Evolutionary conservation across 2,113 vertebrate species (phyloP), one percentile per base, ranked within the genome.

Genomic region (Noctilio leporinus): DNA sequence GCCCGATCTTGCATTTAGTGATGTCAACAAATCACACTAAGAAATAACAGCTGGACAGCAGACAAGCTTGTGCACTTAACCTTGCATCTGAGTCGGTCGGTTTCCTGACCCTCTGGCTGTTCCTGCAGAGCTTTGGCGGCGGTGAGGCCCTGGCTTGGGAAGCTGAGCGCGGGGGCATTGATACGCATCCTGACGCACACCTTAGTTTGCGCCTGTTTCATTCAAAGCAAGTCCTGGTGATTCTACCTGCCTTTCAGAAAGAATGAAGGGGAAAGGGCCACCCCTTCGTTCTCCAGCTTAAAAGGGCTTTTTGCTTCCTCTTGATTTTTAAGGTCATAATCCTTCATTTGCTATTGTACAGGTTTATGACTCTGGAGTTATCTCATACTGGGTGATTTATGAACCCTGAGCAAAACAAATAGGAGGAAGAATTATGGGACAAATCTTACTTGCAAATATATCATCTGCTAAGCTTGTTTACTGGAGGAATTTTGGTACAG

Each of bases 1-100:
- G 97, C 95, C 97, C 97, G 57, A 96, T 97, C 91, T 82, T 96
- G 95, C 97, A 96, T 97, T 95, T 97, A 73, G 91, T 95, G 89
- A 92, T 98, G 95, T 97, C 95, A 96, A 85, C 95, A 97, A 97
- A 96, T 97, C 94, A 93, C 84, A 77, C 40, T 28, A 87, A 90
- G 96, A 96, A 96, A 95, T 90, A 96, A 85, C 93, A 96, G 45
- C 88, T 67, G 78, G 78, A 93, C 82, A 95, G 86, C 38, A 91
- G 91, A 91, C 51, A 96, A 96, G 96, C 94, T 10, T 78, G 62
- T 80, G 55, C 88, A 78, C 90, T 77, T 89, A 89, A 43, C 19
- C 0, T 81, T 81, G 91, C 89, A 91, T 76, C 76, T 22, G 51
- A 73, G 78, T 89, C 1, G 45, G 55, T 92, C 40, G 45, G 82